Base-by-base conservation (phyloP, 2,888 invertebrate genomes). In the Drepanosiphum platanoidis region DNA sequence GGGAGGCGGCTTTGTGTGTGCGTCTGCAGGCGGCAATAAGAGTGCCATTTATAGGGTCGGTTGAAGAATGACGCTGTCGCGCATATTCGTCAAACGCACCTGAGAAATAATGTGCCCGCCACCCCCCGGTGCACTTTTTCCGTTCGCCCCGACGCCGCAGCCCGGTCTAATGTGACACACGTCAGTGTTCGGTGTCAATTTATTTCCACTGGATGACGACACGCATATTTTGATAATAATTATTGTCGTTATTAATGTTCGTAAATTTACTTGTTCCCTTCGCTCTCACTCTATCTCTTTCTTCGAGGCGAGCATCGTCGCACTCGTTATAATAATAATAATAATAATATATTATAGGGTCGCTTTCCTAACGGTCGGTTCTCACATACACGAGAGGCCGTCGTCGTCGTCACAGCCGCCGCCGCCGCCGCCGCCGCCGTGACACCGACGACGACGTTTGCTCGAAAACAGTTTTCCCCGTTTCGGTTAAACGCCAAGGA, bases 61-160 rank as follows among this genome's bases (percentile, higher is more conserved):
- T 70, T 84, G 84, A 84, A 84, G 84, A 84, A 84, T 77, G 84
- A 84, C 84, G 84, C 77, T 84, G 84, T 84, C 84, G 68, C 39
- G 84, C 84, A 70, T 84, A 84, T 84, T 84, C 84, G 84, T 84
- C 84, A 84, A 84, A 84, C 77, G 77, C 84, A 84, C 84, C 84
- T 84, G 84, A 84, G 84, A 77, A 84, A 77, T 70, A 52, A 77
- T 68, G 68, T 39, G 34, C 64, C 74, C 72, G 9, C 32, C 39
- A 0, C 15, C 27, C 2, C n/a, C 32, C 8, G 27, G 39, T 22
- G n/a, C 30, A 13, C 39, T 61, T 27, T 39, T 34, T 71, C 81
- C 34, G 39, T 66, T 66, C 34, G n/a, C 27, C 61, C 68, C 52
- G 36, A 15, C 52, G 79, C 52, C 52, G 36, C 15, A 46, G 68